A percentile compares a stretch with the other conserved stretches of the same genome.
Evolutionary conservation across 2,797 vertebrate species (phyloP).

Genomic region (Semaprochilodus insignis): DNA sequence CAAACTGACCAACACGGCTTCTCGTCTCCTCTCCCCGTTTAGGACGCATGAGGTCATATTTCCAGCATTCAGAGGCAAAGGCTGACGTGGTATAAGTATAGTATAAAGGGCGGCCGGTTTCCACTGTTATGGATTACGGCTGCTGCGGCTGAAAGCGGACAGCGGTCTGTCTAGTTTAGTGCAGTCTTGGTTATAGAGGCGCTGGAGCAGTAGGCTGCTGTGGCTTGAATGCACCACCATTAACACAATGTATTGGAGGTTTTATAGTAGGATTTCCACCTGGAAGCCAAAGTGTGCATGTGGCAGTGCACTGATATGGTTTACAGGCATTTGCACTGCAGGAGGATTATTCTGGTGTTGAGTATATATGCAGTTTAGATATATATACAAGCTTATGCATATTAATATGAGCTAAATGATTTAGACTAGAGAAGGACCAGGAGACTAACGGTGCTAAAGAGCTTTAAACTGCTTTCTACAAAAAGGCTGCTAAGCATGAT

Average conservation of each 20-base stretch:
- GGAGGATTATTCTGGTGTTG: background rate
- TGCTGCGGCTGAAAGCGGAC: background rate
- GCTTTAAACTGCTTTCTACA: background rate
- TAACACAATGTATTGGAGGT: background rate
- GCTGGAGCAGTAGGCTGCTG: background rate
- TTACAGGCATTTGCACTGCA: background rate
- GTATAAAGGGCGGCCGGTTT: background rate
- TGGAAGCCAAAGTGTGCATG: background rate
- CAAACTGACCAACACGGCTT: constrained; percentile 53
- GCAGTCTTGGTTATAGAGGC: background rate
- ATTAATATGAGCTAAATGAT: background rate
- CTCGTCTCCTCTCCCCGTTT: constrained; percentile 44
- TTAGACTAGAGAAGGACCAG: background rate
- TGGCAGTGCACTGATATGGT: background rate
- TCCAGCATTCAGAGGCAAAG: constrained; percentile 23
- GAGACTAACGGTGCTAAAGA: background rate
- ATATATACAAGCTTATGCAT: background rate
- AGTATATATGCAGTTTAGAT: background rate
- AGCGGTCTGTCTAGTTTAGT: background rate
- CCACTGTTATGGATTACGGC: background rate
- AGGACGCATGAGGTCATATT: constrained; percentile 39
- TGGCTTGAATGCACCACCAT: background rate
- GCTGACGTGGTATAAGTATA: constrained; percentile 35
- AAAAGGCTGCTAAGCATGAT: background rate
- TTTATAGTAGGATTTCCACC: background rate